phyloP scores from a whole-genome alignment of 2,113 vertebrate species.

The Megaptera novaeangliae region DNA sequence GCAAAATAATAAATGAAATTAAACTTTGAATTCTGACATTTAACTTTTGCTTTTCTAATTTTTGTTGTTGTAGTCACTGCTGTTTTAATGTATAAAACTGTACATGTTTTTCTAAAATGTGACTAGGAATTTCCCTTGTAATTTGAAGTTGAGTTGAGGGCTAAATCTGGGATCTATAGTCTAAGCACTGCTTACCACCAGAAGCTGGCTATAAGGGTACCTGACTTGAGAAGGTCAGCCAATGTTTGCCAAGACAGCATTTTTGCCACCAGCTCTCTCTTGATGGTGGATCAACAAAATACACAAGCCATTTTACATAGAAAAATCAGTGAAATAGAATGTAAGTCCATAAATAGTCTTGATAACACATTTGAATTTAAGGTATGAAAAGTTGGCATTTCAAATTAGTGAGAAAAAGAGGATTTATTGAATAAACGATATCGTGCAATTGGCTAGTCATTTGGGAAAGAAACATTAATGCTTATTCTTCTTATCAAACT shows the following conservation, averaged over 20 bases:
- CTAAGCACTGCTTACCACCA: not conserved
- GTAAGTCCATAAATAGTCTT: not conserved
- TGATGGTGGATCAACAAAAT: not conserved
- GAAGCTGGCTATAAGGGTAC: not conserved
- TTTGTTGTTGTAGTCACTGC: not conserved
- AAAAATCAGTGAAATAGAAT: not conserved
- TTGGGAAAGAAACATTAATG: not conserved
- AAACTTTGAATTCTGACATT: not conserved
- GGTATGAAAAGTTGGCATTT: not conserved
- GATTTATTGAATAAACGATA: not conserved
- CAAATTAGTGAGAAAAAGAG: not conserved
- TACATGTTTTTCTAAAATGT: not conserved
- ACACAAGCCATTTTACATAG: not conserved
- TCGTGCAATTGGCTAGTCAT: not conserved
- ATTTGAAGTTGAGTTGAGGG: not conserved
- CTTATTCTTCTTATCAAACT: not conserved
- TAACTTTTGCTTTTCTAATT: not conserved
- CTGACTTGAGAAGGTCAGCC: not conserved
- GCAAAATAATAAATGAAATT: not conserved
- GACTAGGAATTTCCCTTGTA: not conserved
- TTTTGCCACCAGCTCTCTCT: not conserved
- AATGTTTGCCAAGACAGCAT: not conserved
- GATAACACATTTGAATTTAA: not conserved
- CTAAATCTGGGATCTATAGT: not conserved
- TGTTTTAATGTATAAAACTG: not conserved